Conservation (phyloP, 2,797 vertebrate species). For the Scarus forsteni region DNA sequence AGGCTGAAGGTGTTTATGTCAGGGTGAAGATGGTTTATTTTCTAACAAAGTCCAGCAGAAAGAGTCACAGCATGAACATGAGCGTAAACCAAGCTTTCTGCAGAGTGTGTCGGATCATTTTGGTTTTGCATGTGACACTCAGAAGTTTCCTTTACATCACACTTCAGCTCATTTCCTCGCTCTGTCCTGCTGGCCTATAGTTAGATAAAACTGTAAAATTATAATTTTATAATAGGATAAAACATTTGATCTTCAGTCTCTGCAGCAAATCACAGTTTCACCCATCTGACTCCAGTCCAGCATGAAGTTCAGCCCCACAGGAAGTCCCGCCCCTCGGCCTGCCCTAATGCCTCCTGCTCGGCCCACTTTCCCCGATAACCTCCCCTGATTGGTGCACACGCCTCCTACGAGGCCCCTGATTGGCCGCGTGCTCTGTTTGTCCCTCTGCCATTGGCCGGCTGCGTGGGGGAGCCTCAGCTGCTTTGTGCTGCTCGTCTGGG, state of each 20-base stretch:
- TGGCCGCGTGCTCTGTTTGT: constrained; percentile 57
- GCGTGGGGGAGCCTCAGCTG: constrained; percentile 38
- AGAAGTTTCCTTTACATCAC: not conserved
- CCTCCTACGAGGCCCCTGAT: constrained; percentile 45
- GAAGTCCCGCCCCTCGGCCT: constrained; percentile 56
- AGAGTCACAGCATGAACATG: no score
- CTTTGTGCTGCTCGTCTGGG: constrained; percentile 71
- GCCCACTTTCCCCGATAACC: constrained; percentile 47
- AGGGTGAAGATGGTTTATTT: no score
- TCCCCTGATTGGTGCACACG: constrained; percentile 64
- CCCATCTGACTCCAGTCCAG: not conserved
- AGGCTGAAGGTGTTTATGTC: no score
- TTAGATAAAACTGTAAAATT: no score
- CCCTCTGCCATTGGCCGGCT: constrained; percentile 64
- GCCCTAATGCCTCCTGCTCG: constrained; percentile 65
- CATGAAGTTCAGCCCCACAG: constrained; percentile 40
- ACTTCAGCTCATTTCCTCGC: constrained; percentile 1
- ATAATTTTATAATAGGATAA: no score
- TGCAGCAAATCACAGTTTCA: not conserved
- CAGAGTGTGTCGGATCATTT: no score
- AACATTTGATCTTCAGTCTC: not conserved
- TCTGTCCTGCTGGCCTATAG: not conserved
- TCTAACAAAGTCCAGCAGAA: no score
- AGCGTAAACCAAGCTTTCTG: no score
- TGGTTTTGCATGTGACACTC: no score